A percentile compares a stretch with the other conserved stretches of the same genome.
Conservation (phyloP, 1,140 invertebrate genomes). For the Homarus americanus region DNA sequence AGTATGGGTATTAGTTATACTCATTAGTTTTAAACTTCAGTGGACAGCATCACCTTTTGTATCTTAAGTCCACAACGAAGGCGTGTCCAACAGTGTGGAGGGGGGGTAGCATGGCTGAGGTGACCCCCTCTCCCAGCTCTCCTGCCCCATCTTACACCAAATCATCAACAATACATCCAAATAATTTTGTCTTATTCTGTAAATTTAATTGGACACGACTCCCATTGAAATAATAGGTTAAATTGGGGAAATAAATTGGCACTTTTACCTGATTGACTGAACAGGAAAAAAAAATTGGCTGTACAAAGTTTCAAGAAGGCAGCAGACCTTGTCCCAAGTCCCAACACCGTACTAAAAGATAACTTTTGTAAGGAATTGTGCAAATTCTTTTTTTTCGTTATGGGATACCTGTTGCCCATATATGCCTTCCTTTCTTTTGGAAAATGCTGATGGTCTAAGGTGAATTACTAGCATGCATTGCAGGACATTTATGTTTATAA, state of each 20-base stretch:
- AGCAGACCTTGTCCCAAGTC: not conserved
- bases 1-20: constrained; percentile 31
- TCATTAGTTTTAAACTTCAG: constrained; percentile 49
- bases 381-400: not conserved
- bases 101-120: constrained; percentile 29
- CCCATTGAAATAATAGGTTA: not conserved
- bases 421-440: not conserved
- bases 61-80: constrained; percentile 38
- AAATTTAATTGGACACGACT: not conserved
- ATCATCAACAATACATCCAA: constrained; percentile 22
- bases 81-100: constrained; percentile 42
- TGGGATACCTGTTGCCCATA: not conserved
- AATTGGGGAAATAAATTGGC: not conserved
- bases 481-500: constrained; percentile 24
- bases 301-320: not conserved
- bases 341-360: not conserved
- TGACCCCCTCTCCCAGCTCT: constrained; percentile 39
- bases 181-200: not conserved
- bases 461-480: constrained; percentile 5
- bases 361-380: not conserved
- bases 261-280: not conserved
- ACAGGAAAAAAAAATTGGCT: not conserved
- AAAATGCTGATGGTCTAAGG: not conserved
- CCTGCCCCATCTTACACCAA: constrained; percentile 48
- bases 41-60: constrained; percentile 43